These are phyloP conservation scores for Scaptomyza pallida DNA, from an alignment of 1,140 invertebrate genomes.

Conservation along the genomic window DNA sequence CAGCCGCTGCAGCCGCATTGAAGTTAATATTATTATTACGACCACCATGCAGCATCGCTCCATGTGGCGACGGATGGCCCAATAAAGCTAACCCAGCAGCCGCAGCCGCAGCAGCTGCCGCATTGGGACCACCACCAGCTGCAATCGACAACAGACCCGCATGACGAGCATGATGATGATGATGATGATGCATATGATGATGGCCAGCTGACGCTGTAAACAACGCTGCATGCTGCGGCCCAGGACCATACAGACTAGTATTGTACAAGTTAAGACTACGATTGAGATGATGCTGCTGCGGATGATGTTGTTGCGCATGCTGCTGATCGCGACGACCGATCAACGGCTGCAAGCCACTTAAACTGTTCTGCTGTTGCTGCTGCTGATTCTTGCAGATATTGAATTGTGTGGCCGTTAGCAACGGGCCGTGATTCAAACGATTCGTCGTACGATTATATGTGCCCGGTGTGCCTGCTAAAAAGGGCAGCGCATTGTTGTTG, in stretches of 20 bases:
- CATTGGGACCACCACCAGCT: slow-evolving; percentile 32
- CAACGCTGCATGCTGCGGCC: slow-evolving; percentile 47
- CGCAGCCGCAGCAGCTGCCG: slow-evolving; percentile 37
- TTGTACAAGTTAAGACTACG: slow-evolving; percentile 67
- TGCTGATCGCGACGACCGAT: slow-evolving; percentile 55
- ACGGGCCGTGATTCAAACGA: slow-evolving; percentile 72
- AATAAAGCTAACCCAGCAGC: slow-evolving; percentile 47
- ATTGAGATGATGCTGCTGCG: slow-evolving; percentile 46
- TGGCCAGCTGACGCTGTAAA: slow-evolving; percentile 36
- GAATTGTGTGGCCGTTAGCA: slow-evolving; percentile 71
- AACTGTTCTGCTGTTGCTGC: slow-evolving; percentile 10
- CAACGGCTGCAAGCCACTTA: slow-evolving; percentile 15
- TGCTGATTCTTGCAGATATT: slow-evolving; percentile 77
- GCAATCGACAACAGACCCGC: slow-evolving; percentile 47
- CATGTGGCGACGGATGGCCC: slow-evolving; percentile 44
- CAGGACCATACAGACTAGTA: slow-evolving; percentile 58
- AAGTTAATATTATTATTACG: slow-evolving; percentile 53
- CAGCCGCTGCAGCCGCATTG: slow-evolving; percentile 67
- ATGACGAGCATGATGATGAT: slow-evolving; percentile 27
- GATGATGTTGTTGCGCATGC: slow-evolving; percentile 40
- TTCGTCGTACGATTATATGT: slow-evolving; percentile 75
- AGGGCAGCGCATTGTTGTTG: slow-evolving; percentile 49
- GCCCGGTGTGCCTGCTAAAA: slow-evolving; percentile 68
- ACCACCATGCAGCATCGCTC: slow-evolving; percentile 8
- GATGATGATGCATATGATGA: slow-evolving; percentile 48